Evolutionary conservation across 1,140 invertebrate genomes (phyloP).

Genomic region (Heterodera carotae): DNA sequence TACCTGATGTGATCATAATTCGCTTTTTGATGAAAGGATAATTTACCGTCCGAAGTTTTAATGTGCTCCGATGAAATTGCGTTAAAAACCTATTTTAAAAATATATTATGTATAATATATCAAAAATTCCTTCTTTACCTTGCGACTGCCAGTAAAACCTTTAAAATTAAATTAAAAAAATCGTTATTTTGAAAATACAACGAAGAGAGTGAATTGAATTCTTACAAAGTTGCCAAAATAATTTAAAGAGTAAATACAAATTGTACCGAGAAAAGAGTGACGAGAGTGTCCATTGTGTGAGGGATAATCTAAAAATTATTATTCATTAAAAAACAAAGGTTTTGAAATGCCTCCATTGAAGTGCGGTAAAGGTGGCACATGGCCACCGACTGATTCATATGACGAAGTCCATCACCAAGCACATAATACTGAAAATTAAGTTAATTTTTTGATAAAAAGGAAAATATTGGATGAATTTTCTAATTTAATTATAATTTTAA

Average conservation of each 20-base stretch:
- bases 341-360: conserved; percentile 32
- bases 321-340: not conserved
- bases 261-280: conserved; percentile 59
- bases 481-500: conserved; percentile 41
- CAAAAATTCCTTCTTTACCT: conserved; percentile 28
- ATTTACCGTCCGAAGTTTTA: conserved; percentile 26
- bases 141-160: conserved; percentile 60
- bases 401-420: conserved; percentile 41
- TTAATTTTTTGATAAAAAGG: not conserved
- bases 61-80: conserved; percentile 60
- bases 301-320: conserved; percentile 57
- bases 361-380: conserved; percentile 64
- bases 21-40: conserved; percentile 49
- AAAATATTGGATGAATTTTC: too few species aligned
- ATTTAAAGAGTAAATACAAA: not conserved
- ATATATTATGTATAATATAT: too few species aligned
- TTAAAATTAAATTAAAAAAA: too few species aligned
- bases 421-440: conserved; percentile 31
- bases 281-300: conserved; percentile 61
- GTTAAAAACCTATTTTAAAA: conserved; percentile 55
- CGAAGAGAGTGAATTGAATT: not conserved
- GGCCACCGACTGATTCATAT: conserved; percentile 58
- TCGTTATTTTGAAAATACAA: too few species aligned
- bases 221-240: not conserved
- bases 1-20: not conserved